phyloP scores from a whole-genome alignment of 2,888 invertebrate genomes.

The Luperina nickerlii region DNA sequence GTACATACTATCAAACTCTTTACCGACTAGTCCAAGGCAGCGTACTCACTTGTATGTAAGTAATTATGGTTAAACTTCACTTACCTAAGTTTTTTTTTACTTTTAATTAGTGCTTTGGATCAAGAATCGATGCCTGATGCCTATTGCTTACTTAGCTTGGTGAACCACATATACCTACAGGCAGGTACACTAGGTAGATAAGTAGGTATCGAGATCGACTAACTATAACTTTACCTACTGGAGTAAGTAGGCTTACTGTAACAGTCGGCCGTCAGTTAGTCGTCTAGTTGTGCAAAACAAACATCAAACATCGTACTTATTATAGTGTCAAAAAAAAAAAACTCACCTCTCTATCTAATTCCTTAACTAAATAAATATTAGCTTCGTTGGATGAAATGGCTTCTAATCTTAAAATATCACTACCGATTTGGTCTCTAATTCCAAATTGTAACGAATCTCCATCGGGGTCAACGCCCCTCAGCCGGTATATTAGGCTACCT shows the following conservation, averaged over 20 bases:
- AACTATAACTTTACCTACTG: not conserved
- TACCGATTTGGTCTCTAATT: constrained; percentile 94
- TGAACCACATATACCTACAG: not conserved
- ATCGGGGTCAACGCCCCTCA: constrained; percentile 96
- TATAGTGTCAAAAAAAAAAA: not conserved
- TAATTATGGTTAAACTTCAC: not conserved
- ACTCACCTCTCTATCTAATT: constrained; percentile 96
- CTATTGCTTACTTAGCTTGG: not conserved
- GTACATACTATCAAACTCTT: not conserved
- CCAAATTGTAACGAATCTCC: constrained; percentile 96
- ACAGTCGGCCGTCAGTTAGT: not conserved
- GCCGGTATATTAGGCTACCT: constrained; percentile 95
- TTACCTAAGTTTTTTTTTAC: not conserved
- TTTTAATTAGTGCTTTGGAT: not conserved
- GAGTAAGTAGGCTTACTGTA: too few relatives aligned
- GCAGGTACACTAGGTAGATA: not conserved
- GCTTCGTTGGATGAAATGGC: constrained; percentile 95
- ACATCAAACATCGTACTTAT: not conserved
- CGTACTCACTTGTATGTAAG: too few relatives aligned
- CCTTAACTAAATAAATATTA: constrained; percentile 96
- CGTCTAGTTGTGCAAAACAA: not conserved
- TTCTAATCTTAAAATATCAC: constrained; percentile 96
- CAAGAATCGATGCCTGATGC: not conserved
- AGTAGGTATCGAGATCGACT: not conserved
- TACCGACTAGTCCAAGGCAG: too few relatives aligned